These are phyloP conservation scores for Caranx melampygus DNA, from an alignment of 2,113 vertebrate species.

Conservation along the genomic window DNA sequence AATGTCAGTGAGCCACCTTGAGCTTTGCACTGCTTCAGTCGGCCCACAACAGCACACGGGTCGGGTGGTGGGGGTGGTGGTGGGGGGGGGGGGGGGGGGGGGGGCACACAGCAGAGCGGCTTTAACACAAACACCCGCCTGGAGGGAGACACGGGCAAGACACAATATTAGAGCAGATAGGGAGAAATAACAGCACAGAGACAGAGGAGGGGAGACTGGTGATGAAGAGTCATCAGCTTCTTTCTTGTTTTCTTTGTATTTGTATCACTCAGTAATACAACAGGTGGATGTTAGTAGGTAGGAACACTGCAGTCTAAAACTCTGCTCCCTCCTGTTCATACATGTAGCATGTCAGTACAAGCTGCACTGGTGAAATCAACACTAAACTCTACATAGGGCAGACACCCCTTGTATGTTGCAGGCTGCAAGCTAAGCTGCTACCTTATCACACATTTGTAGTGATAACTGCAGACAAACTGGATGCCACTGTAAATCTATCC, in stretches of 20 bases:
- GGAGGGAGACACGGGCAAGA: background rate
- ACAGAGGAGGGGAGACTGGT: background rate
- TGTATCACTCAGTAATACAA: background rate
- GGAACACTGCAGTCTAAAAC: no score
- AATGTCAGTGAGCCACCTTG: conserved; percentile 83
- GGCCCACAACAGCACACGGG: conserved; percentile 43
- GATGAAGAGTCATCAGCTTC: background rate
- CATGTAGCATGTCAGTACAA: background rate
- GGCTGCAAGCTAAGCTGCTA: no score
- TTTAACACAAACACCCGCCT: background rate
- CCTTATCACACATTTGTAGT: no score
- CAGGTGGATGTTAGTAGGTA: no score
- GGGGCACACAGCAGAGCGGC: conserved; percentile 45
- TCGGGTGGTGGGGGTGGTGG: conserved; percentile 59
- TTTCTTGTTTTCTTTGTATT: background rate
- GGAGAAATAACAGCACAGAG: conserved; percentile 7
- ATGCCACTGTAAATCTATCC: no score
- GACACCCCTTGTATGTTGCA: no score
- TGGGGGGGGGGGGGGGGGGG: no score
- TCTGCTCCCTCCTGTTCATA: background rate
- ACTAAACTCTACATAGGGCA: no score
- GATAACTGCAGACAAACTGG: no score
- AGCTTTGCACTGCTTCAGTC: conserved; percentile 60
- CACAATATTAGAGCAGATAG: background rate
- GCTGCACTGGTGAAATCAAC: no score